A percentile compares a stretch with the other conserved stretches of the same genome.
phyloP scores from a whole-genome alignment of 2,113 vertebrate genomes.

The Struthio camelus region DNA sequence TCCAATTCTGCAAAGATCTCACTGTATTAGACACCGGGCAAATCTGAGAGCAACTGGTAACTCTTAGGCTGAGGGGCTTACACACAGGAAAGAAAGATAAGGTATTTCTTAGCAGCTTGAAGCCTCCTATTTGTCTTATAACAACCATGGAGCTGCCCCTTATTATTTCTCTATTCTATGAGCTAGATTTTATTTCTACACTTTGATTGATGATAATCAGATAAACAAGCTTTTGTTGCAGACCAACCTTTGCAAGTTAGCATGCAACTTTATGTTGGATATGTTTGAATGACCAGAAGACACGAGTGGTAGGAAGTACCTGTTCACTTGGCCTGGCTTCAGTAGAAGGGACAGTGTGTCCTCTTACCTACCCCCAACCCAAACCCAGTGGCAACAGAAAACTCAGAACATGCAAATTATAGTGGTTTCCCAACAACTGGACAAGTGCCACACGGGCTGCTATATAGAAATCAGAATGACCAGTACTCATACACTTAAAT shows the following conservation, averaged over 20 bases:
- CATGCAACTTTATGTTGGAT: neutral
- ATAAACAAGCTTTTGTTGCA: neutral
- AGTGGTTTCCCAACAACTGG: neutral
- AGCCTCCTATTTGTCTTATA: neutral
- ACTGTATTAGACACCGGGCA: neutral
- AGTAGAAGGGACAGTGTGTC: rapidly evolving
- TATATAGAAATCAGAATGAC: neutral
- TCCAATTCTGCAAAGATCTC: neutral
- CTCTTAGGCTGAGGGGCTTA: neutral
- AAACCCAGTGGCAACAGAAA: rapidly evolving
- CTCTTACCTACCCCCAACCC: neutral
- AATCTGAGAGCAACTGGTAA: neutral
- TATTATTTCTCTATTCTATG: neutral
- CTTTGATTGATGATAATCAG: rapidly evolving
- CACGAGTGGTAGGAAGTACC: neutral
- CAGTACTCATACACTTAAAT: neutral
- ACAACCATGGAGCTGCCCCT: neutral
- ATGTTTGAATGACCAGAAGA: neutral
- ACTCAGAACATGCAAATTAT: rapidly evolving
- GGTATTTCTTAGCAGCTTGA: neutral
- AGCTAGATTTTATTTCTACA: neutral
- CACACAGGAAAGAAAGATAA: too few species aligned
- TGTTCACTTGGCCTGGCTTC: rapidly evolving
- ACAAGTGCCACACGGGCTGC: neutral
- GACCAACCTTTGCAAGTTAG: neutral